Percentiles rank a stretch among this genome's conserved stretches.
These are phyloP conservation scores for Habroteleia sp. DNA, from an alignment of 2,888 invertebrate genomes.

Conservation along the genomic window DNA sequence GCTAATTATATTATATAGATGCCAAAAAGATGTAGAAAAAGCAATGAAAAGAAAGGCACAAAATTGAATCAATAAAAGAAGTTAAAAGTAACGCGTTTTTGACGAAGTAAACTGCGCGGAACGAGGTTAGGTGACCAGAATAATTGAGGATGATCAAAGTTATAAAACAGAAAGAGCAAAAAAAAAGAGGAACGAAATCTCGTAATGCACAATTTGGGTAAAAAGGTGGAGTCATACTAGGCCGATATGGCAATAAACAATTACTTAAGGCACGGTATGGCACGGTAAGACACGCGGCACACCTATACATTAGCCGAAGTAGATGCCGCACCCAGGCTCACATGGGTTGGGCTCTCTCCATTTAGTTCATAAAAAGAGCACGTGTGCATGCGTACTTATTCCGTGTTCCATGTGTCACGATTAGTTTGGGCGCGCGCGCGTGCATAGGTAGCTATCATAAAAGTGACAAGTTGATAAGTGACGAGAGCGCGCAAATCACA, in stretches of 20 bases:
- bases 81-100: too few species aligned
- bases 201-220: constrained; percentile 65
- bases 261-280: constrained; percentile 80
- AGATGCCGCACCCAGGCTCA: constrained; percentile 77
- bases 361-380: constrained; percentile 60
- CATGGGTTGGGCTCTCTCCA: constrained; percentile 70
- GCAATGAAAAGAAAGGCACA: not conserved
- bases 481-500: constrained; percentile 53
- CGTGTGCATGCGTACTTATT: constrained; percentile 61
- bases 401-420: constrained; percentile 56
- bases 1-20: too few species aligned
- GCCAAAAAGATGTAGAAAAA: too few species aligned
- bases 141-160: constrained; percentile 12
- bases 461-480: constrained; percentile 63
- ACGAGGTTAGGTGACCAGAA: not conserved
- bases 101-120: too few species aligned
- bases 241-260: constrained; percentile 77
- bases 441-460: constrained; percentile 62
- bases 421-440: constrained; percentile 48
- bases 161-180: too few species aligned
- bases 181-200: constrained; percentile 21
- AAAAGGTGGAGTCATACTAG: constrained; percentile 67
- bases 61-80: not conserved
- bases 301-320: constrained; percentile 80
- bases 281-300: constrained; percentile 76